phyloP scores from a whole-genome alignment of 2,113 vertebrate species.

The Lutjanus erythropterus region DNA sequence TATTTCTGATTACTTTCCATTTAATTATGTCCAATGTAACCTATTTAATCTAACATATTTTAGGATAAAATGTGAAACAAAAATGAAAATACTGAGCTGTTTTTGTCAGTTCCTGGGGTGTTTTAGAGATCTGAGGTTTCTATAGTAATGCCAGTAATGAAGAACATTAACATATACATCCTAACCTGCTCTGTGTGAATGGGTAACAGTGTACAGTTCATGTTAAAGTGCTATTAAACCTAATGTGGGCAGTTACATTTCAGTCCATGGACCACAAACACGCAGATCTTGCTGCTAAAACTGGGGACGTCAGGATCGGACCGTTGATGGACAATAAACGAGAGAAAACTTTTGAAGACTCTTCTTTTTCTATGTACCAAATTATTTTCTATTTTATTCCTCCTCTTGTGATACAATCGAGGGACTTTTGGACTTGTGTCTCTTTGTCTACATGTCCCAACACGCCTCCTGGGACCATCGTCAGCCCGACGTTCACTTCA shows the following conservation, averaged over 20 bases:
- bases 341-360: constrained; percentile 79
- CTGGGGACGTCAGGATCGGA: constrained; percentile 74
- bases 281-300: constrained; percentile 86
- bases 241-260: constrained; percentile 71
- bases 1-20: too few species aligned
- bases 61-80: background rate
- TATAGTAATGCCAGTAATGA: constrained; percentile 27
- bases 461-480: constrained; percentile 32
- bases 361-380: constrained; percentile 89
- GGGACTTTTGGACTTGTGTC: constrained; percentile 51
- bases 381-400: constrained; percentile 72
- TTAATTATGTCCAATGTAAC: background rate
- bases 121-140: constrained; percentile 38
- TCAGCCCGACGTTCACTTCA: background rate
- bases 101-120: background rate
- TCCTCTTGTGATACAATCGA: constrained; percentile 69
- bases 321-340: constrained; percentile 72
- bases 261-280: constrained; percentile 67
- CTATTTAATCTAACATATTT: background rate
- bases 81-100: background rate
- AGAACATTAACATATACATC: constrained; percentile 15
- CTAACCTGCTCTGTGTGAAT: constrained; percentile 15
- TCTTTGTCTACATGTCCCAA: constrained; percentile 57
- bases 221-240: constrained; percentile 90
- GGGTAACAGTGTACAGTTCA: constrained; percentile 67